A percentile compares a stretch with the other conserved stretches of the same genome.
These are phyloP conservation scores for Leucophenga varia DNA, from an alignment of 1,140 invertebrate species.

Conservation along the genomic window DNA sequence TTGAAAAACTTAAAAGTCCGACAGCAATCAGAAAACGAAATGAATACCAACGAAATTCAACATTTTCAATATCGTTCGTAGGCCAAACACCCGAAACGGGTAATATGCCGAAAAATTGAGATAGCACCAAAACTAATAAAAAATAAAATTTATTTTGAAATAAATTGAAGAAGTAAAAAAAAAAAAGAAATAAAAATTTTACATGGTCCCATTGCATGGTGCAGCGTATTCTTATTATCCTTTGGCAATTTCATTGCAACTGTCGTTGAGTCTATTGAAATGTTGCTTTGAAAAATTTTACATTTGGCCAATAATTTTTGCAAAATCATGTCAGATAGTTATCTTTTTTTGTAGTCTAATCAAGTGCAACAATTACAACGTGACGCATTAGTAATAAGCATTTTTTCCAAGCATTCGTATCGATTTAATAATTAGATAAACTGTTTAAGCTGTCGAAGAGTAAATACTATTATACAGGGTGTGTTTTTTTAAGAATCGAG, in stretches of 20 bases:
- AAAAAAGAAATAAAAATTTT: background rate
- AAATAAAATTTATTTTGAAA: background rate
- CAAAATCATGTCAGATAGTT: no score
- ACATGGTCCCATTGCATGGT: conserved; percentile 46
- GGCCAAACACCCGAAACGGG: conserved; percentile 37
- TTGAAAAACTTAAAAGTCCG: conserved; percentile 26
- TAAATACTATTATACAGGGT: no score
- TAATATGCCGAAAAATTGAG: conserved; percentile 40
- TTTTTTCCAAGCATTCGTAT: no score
- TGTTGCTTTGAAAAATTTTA: no score
- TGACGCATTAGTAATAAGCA: no score
- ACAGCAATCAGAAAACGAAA: conserved; percentile 22
- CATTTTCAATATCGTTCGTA: conserved; percentile 18
- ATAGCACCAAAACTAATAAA: conserved; percentile 31
- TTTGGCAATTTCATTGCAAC: conserved; percentile 14
- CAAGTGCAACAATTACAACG: no score
- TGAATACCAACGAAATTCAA: conserved; percentile 37
- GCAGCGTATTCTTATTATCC: conserved; percentile 36
- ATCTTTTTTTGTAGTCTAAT: no score
- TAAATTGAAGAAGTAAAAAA: background rate
- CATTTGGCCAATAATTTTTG: background rate
- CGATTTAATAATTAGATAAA: no score
- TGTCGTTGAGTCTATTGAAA: no score
- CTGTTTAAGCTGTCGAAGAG: no score
- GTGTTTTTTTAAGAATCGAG: no score